These are phyloP conservation scores for Abrostola triplasia DNA, from an alignment of 2,888 invertebrate genomes.

Conservation along the genomic window DNA sequence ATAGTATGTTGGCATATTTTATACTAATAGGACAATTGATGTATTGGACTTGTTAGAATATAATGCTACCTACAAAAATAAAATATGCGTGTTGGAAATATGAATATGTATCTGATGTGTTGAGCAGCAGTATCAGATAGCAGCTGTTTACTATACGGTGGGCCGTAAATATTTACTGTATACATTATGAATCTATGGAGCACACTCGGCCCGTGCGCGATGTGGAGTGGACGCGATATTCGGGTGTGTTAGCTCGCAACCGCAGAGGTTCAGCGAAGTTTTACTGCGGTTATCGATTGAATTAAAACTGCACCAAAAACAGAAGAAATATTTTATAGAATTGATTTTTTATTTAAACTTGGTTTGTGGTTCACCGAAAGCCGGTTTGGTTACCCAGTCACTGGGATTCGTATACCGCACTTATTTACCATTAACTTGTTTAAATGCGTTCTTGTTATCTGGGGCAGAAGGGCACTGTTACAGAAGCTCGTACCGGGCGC, in stretches of 20 bases:
- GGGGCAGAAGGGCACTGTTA: too few species aligned
- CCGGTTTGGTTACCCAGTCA: too few species aligned
- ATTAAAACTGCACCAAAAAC: conserved; percentile 27
- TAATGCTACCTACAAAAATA: conserved; percentile 8
- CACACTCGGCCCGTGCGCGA: conserved; percentile 1
- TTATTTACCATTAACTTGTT: too few species aligned
- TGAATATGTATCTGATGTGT: conserved; percentile 22
- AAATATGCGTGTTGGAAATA: conserved; percentile 15
- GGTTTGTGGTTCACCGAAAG: not conserved
- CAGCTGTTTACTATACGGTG: conserved; percentile 16
- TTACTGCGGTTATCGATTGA: conserved; percentile 26
- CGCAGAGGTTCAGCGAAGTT: conserved; percentile 3
- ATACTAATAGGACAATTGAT: not conserved
- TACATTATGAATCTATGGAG: conserved; percentile 16
- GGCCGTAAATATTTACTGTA: conserved; percentile 26
- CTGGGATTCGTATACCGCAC: too few species aligned
- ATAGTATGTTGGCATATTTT: not conserved
- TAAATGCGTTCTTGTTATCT: too few species aligned
- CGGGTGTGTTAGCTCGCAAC: not conserved
- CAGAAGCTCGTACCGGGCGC: too few species aligned
- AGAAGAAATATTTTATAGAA: not conserved
- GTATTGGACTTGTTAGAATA: too few species aligned
- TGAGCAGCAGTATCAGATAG: too few species aligned
- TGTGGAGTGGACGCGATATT: conserved; percentile 3
- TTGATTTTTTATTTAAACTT: conserved; percentile 10